phyloP scores from a whole-genome alignment of 2,113 vertebrate species.

The Xyliphius kryptos region DNA sequence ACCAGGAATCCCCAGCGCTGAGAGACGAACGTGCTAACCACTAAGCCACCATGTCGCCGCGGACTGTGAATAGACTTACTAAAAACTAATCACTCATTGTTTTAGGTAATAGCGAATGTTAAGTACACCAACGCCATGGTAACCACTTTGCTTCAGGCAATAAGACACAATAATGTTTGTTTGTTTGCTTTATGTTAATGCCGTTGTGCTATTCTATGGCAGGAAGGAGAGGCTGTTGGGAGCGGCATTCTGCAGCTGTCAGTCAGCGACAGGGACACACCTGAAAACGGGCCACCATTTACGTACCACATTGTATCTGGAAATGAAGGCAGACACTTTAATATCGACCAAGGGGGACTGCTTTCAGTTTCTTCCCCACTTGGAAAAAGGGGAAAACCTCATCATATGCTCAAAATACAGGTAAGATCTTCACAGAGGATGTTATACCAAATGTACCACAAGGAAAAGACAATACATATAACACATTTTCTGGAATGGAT shows the following conservation, averaged over 20 bases:
- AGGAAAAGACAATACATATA: too few species aligned
- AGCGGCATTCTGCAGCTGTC: slow-evolving; percentile 79
- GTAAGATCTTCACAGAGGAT: too few species aligned
- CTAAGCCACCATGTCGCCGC: too few species aligned
- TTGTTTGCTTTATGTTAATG: slow-evolving; percentile 15
- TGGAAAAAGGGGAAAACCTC: slow-evolving; percentile 65
- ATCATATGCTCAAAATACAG: slow-evolving; percentile 86
- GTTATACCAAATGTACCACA: too few species aligned
- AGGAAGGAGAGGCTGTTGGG: slow-evolving; percentile 82
- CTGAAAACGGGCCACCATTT: slow-evolving; percentile 82
- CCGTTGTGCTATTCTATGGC: slow-evolving; percentile 32
- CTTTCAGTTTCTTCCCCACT: slow-evolving; percentile 73
- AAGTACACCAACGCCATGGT: background rate
- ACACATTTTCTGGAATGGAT: too few species aligned
- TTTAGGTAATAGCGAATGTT: slow-evolving; percentile 4
- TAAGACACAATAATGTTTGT: background rate
- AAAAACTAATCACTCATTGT: background rate
- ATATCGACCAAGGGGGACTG: slow-evolving; percentile 80
- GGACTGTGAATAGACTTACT: background rate
- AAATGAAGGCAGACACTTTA: slow-evolving; percentile 77
- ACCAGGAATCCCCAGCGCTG: too few species aligned
- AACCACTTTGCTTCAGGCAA: background rate
- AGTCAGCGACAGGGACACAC: slow-evolving; percentile 83
- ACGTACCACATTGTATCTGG: slow-evolving; percentile 81
- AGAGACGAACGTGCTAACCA: too few species aligned